A percentile compares a stretch with the other conserved stretches of the same genome.
Conservation (phyloP, 2,888 invertebrate species). For the Eupelmus urozonus region DNA sequence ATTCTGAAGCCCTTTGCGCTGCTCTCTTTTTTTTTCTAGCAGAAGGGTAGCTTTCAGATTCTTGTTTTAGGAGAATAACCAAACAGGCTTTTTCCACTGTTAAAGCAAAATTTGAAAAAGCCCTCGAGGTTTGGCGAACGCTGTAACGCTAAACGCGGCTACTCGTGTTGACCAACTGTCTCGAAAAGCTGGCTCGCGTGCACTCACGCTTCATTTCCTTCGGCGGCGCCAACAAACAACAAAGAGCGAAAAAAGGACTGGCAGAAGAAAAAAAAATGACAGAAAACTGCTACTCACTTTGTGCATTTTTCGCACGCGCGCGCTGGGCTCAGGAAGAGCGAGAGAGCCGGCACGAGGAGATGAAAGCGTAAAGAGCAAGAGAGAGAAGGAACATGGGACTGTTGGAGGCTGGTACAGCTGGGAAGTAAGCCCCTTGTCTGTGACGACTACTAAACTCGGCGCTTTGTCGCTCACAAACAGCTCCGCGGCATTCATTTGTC, state of each 20-base stretch:
- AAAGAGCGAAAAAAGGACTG: conserved; percentile 41
- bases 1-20: no score
- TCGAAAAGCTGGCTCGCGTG: conserved; percentile 2
- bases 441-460: conserved; percentile 57
- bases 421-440: conserved; percentile 53
- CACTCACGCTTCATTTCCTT: neutral
- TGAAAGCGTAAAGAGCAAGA: conserved; percentile 22
- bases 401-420: conserved; percentile 49
- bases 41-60: no score
- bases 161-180: conserved; percentile 14
- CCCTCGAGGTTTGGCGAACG: neutral
- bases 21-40: no score
- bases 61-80: no score
- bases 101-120: neutral
- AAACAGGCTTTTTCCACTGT: no score
- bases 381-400: neutral
- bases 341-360: neutral
- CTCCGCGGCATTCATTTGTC: conserved; percentile 60
- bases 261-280: conserved; percentile 18
- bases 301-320: conserved; percentile 34
- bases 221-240: conserved; percentile 21
- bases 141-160: neutral
- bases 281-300: conserved; percentile 44
- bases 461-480: conserved; percentile 60
- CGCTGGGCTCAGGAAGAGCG: conserved; percentile 24